These are phyloP conservation scores for Heterotis niloticus DNA, from an alignment of 2,113 vertebrate genomes.

Conservation along the genomic window DNA sequence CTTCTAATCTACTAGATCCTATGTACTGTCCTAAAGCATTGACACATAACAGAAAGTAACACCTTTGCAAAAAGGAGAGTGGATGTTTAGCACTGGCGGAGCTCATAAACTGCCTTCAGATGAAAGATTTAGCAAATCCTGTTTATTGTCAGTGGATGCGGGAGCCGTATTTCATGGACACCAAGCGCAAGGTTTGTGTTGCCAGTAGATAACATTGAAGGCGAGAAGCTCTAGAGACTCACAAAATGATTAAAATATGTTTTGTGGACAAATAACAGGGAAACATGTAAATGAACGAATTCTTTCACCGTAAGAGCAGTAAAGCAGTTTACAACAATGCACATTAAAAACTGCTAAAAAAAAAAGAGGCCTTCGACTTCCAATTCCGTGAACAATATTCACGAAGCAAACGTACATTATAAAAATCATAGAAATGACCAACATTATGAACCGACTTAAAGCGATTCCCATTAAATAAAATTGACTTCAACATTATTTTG, in stretches of 20 bases:
- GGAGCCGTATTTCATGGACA: not conserved
- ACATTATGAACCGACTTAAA: too few species aligned
- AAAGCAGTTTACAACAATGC: not conserved
- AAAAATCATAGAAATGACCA: too few species aligned
- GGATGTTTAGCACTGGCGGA: not conserved
- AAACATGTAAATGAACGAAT: slow-evolving; percentile 2
- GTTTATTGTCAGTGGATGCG: not conserved
- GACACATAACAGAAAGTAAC: not conserved
- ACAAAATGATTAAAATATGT: not conserved
- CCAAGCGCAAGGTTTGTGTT: not conserved
- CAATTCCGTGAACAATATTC: too few species aligned
- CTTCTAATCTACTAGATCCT: too few species aligned
- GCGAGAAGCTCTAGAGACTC: not conserved
- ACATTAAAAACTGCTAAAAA: too few species aligned
- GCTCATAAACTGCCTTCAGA: not conserved
- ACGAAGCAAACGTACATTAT: too few species aligned
- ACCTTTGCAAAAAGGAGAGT: not conserved
- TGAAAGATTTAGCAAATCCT: not conserved
- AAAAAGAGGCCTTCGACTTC: too few species aligned
- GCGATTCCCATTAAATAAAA: not conserved
- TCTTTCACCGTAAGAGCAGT: not conserved
- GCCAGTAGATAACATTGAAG: not conserved
- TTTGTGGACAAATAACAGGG: not conserved
- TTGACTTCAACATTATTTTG: not conserved
- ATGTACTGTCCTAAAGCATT: not conserved